Evolutionary conservation across 1,140 invertebrate species (phyloP).

Genomic region (Papilio xuthus): DNA sequence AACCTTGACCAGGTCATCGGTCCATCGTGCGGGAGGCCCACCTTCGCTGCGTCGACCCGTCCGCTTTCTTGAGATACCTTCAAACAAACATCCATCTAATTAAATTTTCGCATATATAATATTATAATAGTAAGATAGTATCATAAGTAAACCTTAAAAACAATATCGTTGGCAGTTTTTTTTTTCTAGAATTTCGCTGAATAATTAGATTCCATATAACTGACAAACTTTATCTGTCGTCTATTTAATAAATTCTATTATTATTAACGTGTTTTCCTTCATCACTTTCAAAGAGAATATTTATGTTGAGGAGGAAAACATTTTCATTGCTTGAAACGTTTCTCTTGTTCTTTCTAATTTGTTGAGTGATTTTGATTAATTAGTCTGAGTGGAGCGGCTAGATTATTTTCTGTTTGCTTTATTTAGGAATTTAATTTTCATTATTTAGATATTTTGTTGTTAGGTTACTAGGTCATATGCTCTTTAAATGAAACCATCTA

Average conservation of each 20-base stretch:
- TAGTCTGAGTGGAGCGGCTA: not conserved
- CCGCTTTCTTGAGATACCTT: too few species aligned
- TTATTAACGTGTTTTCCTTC: constrained; percentile 3
- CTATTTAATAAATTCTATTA: not conserved
- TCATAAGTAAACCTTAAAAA: too few species aligned
- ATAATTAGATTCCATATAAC: not conserved
- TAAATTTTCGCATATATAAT: too few species aligned
- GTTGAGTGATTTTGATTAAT: constrained; percentile 25
- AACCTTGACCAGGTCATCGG: too few species aligned
- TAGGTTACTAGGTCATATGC: not conserved
- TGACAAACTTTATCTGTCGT: not conserved
- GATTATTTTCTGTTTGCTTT: constrained; percentile 15
- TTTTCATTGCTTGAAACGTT: constrained; percentile 25
- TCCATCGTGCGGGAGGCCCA: too few species aligned
- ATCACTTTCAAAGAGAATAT: constrained; percentile 15
- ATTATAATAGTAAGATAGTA: too few species aligned
- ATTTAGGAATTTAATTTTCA: constrained; percentile 6
- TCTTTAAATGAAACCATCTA: not conserved
- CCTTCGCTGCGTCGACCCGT: too few species aligned
- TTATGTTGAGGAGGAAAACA: constrained; percentile 16
- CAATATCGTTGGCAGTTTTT: too few species aligned
- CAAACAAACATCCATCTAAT: too few species aligned
- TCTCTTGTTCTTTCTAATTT: constrained; percentile 16
- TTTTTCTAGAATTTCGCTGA: too few species aligned
- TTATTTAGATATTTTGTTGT: not conserved